phyloP scores from a whole-genome alignment of 2,113 vertebrate genomes.

The Tympanuchus pallidicinctus region DNA sequence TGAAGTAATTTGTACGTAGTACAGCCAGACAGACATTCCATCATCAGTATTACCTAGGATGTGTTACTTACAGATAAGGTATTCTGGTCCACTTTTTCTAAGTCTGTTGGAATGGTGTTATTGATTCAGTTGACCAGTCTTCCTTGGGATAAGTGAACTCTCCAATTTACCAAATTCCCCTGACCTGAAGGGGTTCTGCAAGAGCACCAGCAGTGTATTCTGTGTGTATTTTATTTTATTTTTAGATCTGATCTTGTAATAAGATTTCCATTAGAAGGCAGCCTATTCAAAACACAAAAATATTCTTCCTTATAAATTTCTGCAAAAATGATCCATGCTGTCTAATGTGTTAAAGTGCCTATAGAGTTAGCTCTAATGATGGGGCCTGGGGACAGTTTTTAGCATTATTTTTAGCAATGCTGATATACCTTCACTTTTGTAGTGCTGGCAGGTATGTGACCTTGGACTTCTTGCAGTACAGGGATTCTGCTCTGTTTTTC shows the following conservation, averaged over 20 bases:
- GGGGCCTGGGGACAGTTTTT: not conserved
- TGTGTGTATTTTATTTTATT: not conserved
- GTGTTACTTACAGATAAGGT: not conserved
- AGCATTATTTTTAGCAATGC: not conserved
- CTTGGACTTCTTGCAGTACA: not conserved
- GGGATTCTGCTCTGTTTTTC: not conserved
- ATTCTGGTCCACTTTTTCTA: not conserved
- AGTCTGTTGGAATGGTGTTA: not conserved
- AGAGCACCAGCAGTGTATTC: not conserved
- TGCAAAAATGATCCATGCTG: not conserved
- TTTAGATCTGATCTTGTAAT: not conserved
- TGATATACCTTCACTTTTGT: not conserved
- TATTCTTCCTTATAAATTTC: not conserved
- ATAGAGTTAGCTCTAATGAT: not conserved
- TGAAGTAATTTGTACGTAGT: not conserved
- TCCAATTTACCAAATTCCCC: not conserved
- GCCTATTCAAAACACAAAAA: not conserved
- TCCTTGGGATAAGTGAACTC: not conserved
- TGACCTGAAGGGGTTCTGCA: not conserved
- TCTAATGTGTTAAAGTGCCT: not conserved
- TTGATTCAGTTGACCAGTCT: not conserved
- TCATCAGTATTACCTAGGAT: not conserved
- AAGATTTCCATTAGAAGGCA: not conserved
- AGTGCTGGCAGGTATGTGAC: not conserved
- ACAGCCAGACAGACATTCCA: not conserved